Conservation (phyloP, 2,888 invertebrate species). For the Baronia brevicornis region DNA sequence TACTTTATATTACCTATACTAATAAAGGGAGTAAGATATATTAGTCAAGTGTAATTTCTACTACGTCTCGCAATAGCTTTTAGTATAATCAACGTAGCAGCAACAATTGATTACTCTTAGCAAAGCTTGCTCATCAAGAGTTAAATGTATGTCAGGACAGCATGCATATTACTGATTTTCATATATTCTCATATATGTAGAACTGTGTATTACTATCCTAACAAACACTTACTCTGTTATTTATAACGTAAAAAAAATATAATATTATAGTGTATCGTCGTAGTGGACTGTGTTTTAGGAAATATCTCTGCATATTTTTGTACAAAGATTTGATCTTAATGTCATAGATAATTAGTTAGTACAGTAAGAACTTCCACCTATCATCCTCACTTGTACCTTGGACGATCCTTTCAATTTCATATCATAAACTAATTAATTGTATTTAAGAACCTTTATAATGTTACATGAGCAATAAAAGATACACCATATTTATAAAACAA, state of each 20-base stretch:
- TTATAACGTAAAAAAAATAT: slow-evolving; percentile 25
- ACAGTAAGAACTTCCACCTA: slow-evolving; percentile 31
- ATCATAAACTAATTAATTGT: slow-evolving; percentile 51
- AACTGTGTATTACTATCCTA: no score
- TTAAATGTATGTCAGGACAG: slow-evolving; percentile 24
- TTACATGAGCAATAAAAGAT: slow-evolving; percentile 32
- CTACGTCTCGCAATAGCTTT: slow-evolving; percentile 11
- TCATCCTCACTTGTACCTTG: slow-evolving; percentile 48
- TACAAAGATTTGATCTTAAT: slow-evolving; percentile 46
- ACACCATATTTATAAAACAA: slow-evolving; percentile 35
- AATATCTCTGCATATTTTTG: slow-evolving; percentile 60
- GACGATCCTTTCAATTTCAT: slow-evolving; percentile 50
- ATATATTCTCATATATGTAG: no score
- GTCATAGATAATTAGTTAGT: slow-evolving; percentile 32
- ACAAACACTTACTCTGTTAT: slow-evolving; percentile 24
- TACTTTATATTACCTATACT: slow-evolving; percentile 2
- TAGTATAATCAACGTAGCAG: slow-evolving; percentile 22
- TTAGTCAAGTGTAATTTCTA: slow-evolving; percentile 6
- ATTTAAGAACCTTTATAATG: slow-evolving; percentile 52
- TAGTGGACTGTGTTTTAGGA: slow-evolving; percentile 40
- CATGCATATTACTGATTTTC: no score
- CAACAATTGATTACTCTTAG: slow-evolving; percentile 26
- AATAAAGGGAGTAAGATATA: slow-evolving; percentile 2
- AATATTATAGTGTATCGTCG: slow-evolving; percentile 21
- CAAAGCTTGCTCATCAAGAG: slow-evolving; percentile 26